phyloP scores from a whole-genome alignment of 2,888 invertebrate species.

The Odontocolon sp. region DNA sequence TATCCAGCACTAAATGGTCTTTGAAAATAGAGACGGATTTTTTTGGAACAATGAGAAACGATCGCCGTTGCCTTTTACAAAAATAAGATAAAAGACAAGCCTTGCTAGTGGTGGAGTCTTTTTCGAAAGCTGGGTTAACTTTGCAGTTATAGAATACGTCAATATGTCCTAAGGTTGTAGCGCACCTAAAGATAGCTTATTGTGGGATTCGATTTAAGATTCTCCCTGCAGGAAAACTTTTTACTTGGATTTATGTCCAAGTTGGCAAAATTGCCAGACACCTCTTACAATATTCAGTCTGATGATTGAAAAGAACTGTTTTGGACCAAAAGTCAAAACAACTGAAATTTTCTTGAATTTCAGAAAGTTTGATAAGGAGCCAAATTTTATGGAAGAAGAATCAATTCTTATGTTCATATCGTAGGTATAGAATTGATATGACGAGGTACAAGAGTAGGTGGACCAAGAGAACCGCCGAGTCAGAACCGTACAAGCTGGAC shows the following conservation, averaged over 20 bases:
- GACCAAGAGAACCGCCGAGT: not conserved
- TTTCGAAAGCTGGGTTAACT: slow-evolving; percentile 30
- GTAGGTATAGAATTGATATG: no score
- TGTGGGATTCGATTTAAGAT: not conserved
- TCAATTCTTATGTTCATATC: no score
- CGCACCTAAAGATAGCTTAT: not conserved
- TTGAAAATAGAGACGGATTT: no score
- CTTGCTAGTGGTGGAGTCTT: not conserved
- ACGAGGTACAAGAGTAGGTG: not conserved
- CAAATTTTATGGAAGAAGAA: not conserved
- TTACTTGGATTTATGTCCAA: slow-evolving; percentile 33
- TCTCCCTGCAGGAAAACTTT: slow-evolving; percentile 48
- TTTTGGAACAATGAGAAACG: no score
- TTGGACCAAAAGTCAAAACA: not conserved
- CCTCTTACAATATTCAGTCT: slow-evolving; percentile 43
- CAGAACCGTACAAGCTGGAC: no score
- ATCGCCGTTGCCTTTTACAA: no score
- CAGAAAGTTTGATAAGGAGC: not conserved
- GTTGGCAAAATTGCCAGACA: slow-evolving; percentile 36
- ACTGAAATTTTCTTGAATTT: not conserved
- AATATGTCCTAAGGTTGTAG: not conserved
- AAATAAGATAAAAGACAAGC: no score
- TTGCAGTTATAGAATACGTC: not conserved
- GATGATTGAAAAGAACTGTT: slow-evolving; percentile 54
- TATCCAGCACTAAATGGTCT: no score